These are phyloP conservation scores for Psittacula cyanocephala DNA, from an alignment of 2,113 vertebrate genomes.

Conservation along the genomic window DNA sequence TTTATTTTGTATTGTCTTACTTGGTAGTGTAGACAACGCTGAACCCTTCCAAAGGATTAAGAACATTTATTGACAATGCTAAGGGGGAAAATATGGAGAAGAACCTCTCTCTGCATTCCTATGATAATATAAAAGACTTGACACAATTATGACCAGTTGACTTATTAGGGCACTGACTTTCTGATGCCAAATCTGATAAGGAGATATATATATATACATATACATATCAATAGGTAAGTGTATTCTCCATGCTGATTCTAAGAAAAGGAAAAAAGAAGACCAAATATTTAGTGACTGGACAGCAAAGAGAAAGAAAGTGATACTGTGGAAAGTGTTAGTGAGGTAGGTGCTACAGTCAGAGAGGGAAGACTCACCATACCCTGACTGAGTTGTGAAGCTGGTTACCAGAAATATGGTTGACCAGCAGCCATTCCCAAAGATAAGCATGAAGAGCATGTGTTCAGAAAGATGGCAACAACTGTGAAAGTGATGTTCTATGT, in stretches of 20 bases:
- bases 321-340: background rate
- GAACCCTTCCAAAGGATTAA: background rate
- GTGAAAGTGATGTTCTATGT: background rate
- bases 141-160: background rate
- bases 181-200: background rate
- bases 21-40: background rate
- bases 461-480: background rate
- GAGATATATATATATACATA: background rate
- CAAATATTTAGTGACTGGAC: background rate
- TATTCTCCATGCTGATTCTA: background rate
- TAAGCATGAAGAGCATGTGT: background rate
- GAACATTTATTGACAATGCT: background rate
- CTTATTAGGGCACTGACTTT: background rate
- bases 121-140: background rate
- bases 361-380: background rate
- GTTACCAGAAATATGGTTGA: background rate
- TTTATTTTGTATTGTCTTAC: background rate
- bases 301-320: background rate
- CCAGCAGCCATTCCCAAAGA: background rate
- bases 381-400: background rate
- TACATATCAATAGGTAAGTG: background rate
- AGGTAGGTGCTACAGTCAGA: background rate
- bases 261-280: background rate
- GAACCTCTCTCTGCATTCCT: background rate
- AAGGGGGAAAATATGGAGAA: background rate